These are phyloP conservation scores for Brienomyrus longianalis DNA, from an alignment of 2,113 vertebrate species.

Conservation along the genomic window DNA sequence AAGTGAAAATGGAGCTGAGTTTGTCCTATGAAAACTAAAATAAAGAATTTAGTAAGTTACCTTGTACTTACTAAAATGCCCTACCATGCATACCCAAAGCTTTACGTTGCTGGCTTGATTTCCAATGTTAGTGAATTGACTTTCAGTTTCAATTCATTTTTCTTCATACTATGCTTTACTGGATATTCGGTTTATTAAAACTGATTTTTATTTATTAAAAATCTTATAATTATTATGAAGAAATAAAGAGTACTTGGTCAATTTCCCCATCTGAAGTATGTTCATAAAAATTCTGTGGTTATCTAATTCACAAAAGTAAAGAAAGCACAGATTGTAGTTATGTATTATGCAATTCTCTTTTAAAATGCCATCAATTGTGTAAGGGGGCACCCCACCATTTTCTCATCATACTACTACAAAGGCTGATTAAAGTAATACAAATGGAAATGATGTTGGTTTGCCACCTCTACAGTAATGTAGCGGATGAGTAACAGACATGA, in stretches of 20 bases:
- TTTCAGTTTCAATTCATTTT: background rate
- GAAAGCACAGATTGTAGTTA: background rate
- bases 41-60: too few relatives aligned
- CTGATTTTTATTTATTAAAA: background rate
- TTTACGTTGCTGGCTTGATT: background rate
- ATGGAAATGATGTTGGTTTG: background rate
- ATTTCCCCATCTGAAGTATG: background rate
- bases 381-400: background rate
- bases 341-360: background rate
- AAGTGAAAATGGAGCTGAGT: background rate
- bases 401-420: background rate
- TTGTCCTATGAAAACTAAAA: background rate
- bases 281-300: too few relatives aligned
- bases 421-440: background rate
- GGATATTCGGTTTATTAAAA: background rate
- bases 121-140: background rate
- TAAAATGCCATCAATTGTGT: background rate
- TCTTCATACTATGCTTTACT: background rate
- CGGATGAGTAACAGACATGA: too few relatives aligned
- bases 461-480: too few relatives aligned
- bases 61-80: background rate
- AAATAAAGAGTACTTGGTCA: background rate
- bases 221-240: background rate
- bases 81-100: too few relatives aligned
- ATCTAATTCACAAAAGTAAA: background rate